Percentiles rank a stretch among this genome's conserved stretches.
phyloP scores from a whole-genome alignment of 1,140 invertebrate species.

The Mercenaria mercenaria region DNA sequence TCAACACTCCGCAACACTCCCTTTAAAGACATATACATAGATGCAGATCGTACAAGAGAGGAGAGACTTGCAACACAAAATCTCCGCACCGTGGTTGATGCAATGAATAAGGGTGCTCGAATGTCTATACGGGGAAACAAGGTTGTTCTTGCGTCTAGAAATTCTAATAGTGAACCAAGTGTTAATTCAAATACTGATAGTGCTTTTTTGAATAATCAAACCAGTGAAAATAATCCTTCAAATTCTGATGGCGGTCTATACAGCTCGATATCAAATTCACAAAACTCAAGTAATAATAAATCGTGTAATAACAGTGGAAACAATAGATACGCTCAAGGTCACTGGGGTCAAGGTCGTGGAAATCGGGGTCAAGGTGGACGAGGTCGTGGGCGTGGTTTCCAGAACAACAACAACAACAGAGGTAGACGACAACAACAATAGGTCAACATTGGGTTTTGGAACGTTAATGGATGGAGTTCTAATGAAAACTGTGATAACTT shows the following conservation, averaged over 20 bases:
- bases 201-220: not conserved
- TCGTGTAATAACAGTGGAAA: not conserved
- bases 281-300: not conserved
- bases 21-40: conserved; percentile 3
- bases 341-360: not conserved
- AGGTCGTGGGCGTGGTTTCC: not conserved
- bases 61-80: not conserved
- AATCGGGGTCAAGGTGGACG: not conserved
- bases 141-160: not conserved
- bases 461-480: not conserved
- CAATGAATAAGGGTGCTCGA: conserved; percentile 4
- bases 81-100: not conserved
- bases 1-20: not conserved
- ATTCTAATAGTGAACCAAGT: not conserved
- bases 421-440: not conserved
- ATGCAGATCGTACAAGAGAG: conserved; percentile 1
- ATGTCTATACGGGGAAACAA: not conserved
- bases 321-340: not conserved
- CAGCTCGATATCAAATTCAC: not conserved
- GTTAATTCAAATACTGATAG: not conserved
- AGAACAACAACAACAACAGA: not conserved
- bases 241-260: conserved; percentile 11
- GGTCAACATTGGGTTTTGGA: not conserved
- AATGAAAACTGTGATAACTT: conserved; percentile 15
- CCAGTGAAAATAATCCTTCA: not conserved